phyloP scores from a whole-genome alignment of 2,113 vertebrate genomes.

The Sander vitreus region DNA sequence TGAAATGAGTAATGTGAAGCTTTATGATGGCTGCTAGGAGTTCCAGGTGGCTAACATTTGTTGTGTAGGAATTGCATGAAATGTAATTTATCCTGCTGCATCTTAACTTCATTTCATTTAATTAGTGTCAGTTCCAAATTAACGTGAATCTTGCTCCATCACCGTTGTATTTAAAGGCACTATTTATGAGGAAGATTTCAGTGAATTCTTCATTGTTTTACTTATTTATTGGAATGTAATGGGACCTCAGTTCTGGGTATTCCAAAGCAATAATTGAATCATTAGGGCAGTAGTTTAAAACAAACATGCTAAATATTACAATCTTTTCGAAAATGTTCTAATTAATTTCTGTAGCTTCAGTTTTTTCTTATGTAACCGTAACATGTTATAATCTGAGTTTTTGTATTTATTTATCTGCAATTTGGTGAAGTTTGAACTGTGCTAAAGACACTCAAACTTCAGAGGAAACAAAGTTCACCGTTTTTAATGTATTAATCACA shows the following conservation, averaged over 20 bases:
- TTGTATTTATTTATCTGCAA: conserved; percentile 18
- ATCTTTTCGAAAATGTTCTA: conserved; percentile 38
- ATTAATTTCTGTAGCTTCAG: conserved; percentile 14
- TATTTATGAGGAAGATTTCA: conserved; percentile 81
- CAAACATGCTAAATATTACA: conserved; percentile 40
- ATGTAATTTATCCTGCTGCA: conserved; percentile 47
- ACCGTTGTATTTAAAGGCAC: conserved; percentile 70
- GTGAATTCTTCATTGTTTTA: conserved; percentile 72
- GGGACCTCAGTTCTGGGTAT: conserved; percentile 50
- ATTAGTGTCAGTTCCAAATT: conserved; percentile 72
- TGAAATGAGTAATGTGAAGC: conserved; percentile 40
- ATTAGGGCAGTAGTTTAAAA: conserved; percentile 61
- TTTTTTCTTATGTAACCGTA: conserved; percentile 32
- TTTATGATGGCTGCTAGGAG: conserved; percentile 30
- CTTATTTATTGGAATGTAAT: conserved; percentile 80
- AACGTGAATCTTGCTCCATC: conserved; percentile 51
- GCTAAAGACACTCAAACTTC: conserved; percentile 1
- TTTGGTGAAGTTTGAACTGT: conserved; percentile 21
- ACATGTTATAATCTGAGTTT: conserved; percentile 25
- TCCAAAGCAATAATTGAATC: conserved; percentile 58
- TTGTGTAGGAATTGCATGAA: conserved; percentile 48
- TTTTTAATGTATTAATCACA: conserved; percentile 52
- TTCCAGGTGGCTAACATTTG: conserved; percentile 19
- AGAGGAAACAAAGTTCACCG: neutral
- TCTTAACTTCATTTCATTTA: conserved; percentile 53